Conservation (phyloP, 37 sponge, comb jelly and placozoan species). For the Diacarnus erythraeanus region DNA sequence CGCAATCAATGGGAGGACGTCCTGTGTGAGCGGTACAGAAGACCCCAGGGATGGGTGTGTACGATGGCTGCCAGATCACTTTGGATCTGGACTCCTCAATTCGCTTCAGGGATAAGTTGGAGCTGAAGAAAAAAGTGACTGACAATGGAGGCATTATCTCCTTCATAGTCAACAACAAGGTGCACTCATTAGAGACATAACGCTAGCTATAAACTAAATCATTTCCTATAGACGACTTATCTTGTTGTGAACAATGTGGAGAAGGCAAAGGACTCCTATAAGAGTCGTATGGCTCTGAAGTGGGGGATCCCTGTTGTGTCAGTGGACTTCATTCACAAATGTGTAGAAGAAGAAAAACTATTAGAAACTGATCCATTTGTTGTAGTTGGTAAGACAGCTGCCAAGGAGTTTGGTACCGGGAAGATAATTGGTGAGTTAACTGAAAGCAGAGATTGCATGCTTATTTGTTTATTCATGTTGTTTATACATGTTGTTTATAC, state of each 20-base stretch:
- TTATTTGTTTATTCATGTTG: not conserved
- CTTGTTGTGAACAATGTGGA: conserved; percentile 85
- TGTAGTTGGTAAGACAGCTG: conserved; percentile 79
- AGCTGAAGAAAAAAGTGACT: conserved; percentile 67
- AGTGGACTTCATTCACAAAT: conserved; percentile 65
- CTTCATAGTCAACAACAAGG: conserved; percentile 91
- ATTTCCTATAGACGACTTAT: conserved; percentile 60
- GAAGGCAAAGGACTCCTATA: conserved; percentile 86
- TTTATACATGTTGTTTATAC: not conserved
- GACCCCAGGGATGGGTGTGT: conserved; percentile 88
- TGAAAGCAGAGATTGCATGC: not conserved
- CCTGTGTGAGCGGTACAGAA: no score
- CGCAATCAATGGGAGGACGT: no score
- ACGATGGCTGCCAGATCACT: conserved; percentile 75
- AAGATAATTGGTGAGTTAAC: conserved; percentile 82
- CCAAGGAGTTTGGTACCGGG: conserved; percentile 77
- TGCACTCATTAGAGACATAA: not conserved
- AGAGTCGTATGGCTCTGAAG: conserved; percentile 86
- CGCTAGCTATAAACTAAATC: not conserved
- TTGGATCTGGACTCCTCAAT: conserved; percentile 83
- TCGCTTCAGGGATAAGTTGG: conserved; percentile 76
- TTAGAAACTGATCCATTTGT: conserved; percentile 78
- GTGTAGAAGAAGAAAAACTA: conserved; percentile 64
- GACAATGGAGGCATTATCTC: conserved; percentile 91
- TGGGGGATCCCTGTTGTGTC: conserved; percentile 89